Base-by-base conservation (phyloP, 2,797 vertebrate species). In the Lithobates pipiens region DNA sequence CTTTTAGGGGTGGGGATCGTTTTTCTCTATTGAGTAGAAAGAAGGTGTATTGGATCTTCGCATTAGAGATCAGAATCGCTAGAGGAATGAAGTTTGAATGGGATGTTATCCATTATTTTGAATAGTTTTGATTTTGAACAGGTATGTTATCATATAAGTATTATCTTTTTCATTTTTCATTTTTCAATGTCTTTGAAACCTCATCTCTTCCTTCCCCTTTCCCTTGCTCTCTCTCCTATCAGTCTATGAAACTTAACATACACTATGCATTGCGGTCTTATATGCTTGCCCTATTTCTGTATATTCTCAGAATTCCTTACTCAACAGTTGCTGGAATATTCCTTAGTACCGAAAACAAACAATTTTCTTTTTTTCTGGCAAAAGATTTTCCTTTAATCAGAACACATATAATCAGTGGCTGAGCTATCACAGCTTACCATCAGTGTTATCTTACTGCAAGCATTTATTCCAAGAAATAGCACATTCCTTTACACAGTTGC, bases 401-500 rank as follows among this genome's bases (percentile, higher is more conserved):
- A 67, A 67, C 15, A 67, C 1, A 61, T 61, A 61, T 67, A 67
- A 27, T 67, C 27, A 67, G 27, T 5, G 1, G n/a, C 65, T 67
- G 10, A 67, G 65, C 25, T 67, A 25, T 67, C 13, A 3, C 18
- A 61, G 5, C 21, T 23, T 61, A 61, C 54, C n/a, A 27, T 67
- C 36, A 15, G 10, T 71, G 44, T 72, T 80, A 70, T 80, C 10
- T 80, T 29, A 61, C 23, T 32, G 46, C 13, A 25, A 39, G 46
- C 78, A 72, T 32, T 13, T 23, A 23, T 80, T 54, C 23, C 44
- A 54, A 27, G 69, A 23, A 72, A 72, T 71, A 77, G 11, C 46
- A 71, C 75, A 57, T 70, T 69, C 23, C 32, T n/a, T 83, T 27
- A 57, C 50, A 85, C 6, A 79, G 57, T 27, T 10, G 39, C 69